Evolutionary conservation across 2,888 invertebrate genomes (phyloP).

Genomic region (Abrostola triplasia): DNA sequence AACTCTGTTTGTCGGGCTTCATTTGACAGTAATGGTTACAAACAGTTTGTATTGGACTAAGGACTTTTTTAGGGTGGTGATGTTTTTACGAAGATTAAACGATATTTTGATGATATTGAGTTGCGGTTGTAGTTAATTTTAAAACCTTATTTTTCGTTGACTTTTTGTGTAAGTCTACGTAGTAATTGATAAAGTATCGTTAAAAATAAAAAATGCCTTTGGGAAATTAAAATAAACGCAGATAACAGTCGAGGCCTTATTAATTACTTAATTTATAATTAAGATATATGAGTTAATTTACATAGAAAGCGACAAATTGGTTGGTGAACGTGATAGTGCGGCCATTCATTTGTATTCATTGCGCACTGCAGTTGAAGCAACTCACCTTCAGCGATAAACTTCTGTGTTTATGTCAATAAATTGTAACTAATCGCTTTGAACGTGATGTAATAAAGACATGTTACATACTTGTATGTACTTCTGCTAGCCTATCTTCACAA

Average conservation of each 20-base stretch:
- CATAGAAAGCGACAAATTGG: constrained; percentile 38
- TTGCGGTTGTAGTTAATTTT: no score
- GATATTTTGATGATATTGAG: no score
- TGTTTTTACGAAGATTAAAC: no score
- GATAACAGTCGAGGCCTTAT: constrained; percentile 7
- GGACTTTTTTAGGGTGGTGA: no score
- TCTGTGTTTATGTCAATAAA: constrained; percentile 14
- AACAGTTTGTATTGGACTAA: constrained; percentile 11
- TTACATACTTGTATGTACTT: neutral
- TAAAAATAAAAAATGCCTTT: constrained; percentile 21
- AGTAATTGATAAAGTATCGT: constrained; percentile 1
- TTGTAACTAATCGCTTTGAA: constrained; percentile 9
- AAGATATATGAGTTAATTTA: constrained; percentile 36
- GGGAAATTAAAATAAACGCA: constrained; percentile 31
- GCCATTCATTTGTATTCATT: constrained; percentile 32
- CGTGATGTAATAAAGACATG: constrained; percentile 3
- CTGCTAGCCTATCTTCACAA: no score
- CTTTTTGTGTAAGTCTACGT: neutral
- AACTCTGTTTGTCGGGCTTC: constrained; percentile 14
- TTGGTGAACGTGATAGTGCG: constrained; percentile 17
- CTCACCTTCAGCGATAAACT: constrained; percentile 24
- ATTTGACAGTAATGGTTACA: constrained; percentile 22
- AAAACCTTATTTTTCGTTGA: no score
- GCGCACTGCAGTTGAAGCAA: constrained; percentile 10
- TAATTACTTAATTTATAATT: constrained; percentile 35